Evolutionary conservation across 2,113 vertebrate genomes (phyloP).

Genomic region (Gulo gulo): DNA sequence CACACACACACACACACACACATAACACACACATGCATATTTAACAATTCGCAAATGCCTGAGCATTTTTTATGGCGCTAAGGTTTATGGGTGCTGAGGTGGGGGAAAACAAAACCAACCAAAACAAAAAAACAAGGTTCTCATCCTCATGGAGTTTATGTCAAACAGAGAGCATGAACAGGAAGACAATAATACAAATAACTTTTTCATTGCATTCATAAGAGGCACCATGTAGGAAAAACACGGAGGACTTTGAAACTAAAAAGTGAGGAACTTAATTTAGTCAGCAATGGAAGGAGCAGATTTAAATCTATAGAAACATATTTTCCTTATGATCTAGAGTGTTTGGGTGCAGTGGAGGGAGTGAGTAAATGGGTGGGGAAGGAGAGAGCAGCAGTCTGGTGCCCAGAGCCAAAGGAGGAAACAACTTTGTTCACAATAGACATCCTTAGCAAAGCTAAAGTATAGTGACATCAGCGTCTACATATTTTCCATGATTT

Average conservation of each 20-base stretch:
- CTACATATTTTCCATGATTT: conserved; percentile 51
- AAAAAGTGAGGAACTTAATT: not conserved
- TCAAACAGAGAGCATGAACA: not conserved
- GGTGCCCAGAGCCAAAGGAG: not conserved
- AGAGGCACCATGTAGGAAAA: not conserved
- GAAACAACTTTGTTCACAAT: conserved; percentile 27
- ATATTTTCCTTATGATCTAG: not conserved
- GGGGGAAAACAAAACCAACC: not conserved
- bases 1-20: not conserved
- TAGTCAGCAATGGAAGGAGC: not conserved
- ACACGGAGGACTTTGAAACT: not conserved
- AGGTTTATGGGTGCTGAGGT: not conserved
- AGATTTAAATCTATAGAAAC: conserved; percentile 19
- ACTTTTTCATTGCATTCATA: conserved; percentile 21
- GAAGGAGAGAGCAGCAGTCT: not conserved
- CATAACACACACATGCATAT: not conserved
- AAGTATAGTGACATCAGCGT: conserved; percentile 47
- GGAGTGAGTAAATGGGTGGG: not conserved
- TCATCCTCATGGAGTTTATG: not conserved
- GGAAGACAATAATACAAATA: not conserved
- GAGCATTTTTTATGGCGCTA: not conserved
- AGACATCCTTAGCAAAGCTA: conserved; percentile 19
- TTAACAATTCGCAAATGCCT: not conserved
- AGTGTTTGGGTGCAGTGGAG: not conserved
- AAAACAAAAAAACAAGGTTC: not conserved